Percentiles rank a stretch among this genome's conserved stretches.
phyloP scores from a whole-genome alignment of 2,113 vertebrate species.

The Embiotoca jacksoni region DNA sequence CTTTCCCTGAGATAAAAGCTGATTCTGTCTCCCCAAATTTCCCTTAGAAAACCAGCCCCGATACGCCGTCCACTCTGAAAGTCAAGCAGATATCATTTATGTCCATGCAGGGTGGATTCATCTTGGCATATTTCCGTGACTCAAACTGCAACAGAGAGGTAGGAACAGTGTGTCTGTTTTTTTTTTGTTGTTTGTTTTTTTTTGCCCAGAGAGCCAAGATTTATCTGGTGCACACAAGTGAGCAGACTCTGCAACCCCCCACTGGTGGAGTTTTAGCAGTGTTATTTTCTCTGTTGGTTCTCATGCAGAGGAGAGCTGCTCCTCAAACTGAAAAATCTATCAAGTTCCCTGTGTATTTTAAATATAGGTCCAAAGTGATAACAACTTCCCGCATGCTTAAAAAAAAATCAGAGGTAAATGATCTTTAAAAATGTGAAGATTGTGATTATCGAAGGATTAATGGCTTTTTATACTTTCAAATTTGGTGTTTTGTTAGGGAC shows the following conservation, averaged over 20 bases:
- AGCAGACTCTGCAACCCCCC: not conserved
- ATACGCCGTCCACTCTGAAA: not conserved
- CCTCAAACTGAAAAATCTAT: not conserved
- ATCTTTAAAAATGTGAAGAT: not conserved
- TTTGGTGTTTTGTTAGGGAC: not conserved
- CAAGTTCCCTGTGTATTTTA: not conserved
- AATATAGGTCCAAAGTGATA: not conserved
- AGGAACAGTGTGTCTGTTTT: not conserved
- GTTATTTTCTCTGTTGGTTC: not conserved
- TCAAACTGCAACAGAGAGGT: constrained; percentile 6
- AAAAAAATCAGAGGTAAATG: not conserved
- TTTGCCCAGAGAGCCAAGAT: not conserved
- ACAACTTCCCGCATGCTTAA: not conserved
- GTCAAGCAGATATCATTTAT: constrained; percentile 11
- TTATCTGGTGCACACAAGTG: not conserved
- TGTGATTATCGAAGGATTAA: not conserved
- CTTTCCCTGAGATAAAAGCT: constrained; percentile 47
- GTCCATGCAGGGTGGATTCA: constrained; percentile 30
- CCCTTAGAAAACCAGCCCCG: not conserved
- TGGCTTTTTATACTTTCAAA: not conserved
- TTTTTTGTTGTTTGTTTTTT: not conserved
- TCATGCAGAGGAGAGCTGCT: not conserved
- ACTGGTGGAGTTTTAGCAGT: not conserved
- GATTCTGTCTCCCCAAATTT: constrained; percentile 48
- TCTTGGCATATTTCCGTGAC: not conserved